Percentiles rank a stretch among this genome's conserved stretches.
Evolutionary conservation across 1,140 invertebrate genomes (phyloP).

Genomic region (Pseudomyrmex concolor): DNA sequence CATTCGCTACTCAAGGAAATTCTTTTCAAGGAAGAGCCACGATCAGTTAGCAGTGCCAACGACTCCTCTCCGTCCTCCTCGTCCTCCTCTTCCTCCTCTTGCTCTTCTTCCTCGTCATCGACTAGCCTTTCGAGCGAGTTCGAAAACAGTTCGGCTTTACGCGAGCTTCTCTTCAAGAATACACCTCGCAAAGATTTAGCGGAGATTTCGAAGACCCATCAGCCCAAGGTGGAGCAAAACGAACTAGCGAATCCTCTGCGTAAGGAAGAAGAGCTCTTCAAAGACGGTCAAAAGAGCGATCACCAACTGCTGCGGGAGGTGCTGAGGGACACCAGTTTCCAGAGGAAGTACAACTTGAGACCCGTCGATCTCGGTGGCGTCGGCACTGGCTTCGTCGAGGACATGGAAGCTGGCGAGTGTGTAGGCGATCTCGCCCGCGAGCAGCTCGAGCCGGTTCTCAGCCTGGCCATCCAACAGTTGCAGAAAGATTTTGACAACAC

Average conservation of each 20-base stretch:
- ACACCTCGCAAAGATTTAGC: conserved; percentile 54
- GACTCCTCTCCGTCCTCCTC: conserved; percentile 52
- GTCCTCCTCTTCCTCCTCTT: conserved; percentile 26
- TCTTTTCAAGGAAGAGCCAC: conserved; percentile 81
- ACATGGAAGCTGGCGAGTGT: conserved; percentile 82
- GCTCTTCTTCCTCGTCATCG: conserved; percentile 55
- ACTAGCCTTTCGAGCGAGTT: conserved; percentile 66
- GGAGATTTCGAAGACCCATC: conserved; percentile 60
- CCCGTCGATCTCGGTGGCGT: conserved; percentile 89
- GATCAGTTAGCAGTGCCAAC: conserved; percentile 56
- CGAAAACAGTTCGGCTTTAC: conserved; percentile 74
- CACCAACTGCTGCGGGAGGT: conserved; percentile 92
- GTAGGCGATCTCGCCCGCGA: conserved; percentile 88
- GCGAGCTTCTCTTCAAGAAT: conserved; percentile 78
- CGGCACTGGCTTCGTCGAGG: conserved; percentile 86
- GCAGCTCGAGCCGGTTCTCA: conserved; percentile 93
- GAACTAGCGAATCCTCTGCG: conserved; percentile 68
- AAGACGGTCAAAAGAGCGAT: conserved; percentile 84
- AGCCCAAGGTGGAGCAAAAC: conserved; percentile 61
- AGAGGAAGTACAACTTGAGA: conserved; percentile 92
- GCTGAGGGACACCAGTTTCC: conserved; percentile 92
- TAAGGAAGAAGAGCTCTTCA: conserved; percentile 79
- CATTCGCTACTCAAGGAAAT: conserved; percentile 79
- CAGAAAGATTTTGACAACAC: conserved; percentile 94
- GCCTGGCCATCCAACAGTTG: conserved; percentile 93